Conservation (phyloP, 2,888 invertebrate genomes). For the Lithophane leautieri region DNA sequence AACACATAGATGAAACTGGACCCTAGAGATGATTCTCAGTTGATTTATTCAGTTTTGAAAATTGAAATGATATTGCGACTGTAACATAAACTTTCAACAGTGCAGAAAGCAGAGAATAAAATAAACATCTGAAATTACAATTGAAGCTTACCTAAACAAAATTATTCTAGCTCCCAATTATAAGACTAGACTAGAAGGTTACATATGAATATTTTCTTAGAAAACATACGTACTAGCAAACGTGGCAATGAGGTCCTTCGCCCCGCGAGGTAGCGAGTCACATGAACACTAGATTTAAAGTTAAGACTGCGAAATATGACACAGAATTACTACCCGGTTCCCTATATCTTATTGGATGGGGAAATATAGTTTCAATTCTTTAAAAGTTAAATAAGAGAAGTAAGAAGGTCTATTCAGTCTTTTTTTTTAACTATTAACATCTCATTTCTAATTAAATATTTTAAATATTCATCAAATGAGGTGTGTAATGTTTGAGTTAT, state of each 20-base stretch:
- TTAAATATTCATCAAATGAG: not conserved
- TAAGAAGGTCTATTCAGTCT: not conserved
- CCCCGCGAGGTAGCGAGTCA: conserved; percentile 48
- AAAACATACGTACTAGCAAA: conserved; percentile 41
- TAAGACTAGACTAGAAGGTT: conserved; percentile 33
- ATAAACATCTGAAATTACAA: conserved; percentile 5
- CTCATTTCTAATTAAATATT: not conserved
- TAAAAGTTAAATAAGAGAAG: not conserved
- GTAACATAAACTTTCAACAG: not conserved
- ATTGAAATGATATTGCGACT: not conserved
- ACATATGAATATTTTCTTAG: conserved; percentile 44
- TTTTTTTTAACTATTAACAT: too few species aligned
- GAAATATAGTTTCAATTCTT: not conserved
- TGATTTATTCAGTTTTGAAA: not conserved
- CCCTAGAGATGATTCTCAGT: not conserved
- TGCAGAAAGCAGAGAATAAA: not conserved
- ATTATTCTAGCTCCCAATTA: conserved; percentile 28
- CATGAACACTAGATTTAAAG: conserved; percentile 30
- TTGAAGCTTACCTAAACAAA: conserved; percentile 2
- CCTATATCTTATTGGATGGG: too few species aligned
- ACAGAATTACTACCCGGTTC: conserved; percentile 23
- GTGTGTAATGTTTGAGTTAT: not conserved
- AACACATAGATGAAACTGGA: too few species aligned
- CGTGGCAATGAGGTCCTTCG: conserved; percentile 50
- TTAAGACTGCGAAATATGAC: conserved; percentile 14